A percentile compares a stretch with the other conserved stretches of the same genome.
phyloP scores from a whole-genome alignment of 2,113 vertebrate genomes.

The Corvus moneduloides region DNA sequence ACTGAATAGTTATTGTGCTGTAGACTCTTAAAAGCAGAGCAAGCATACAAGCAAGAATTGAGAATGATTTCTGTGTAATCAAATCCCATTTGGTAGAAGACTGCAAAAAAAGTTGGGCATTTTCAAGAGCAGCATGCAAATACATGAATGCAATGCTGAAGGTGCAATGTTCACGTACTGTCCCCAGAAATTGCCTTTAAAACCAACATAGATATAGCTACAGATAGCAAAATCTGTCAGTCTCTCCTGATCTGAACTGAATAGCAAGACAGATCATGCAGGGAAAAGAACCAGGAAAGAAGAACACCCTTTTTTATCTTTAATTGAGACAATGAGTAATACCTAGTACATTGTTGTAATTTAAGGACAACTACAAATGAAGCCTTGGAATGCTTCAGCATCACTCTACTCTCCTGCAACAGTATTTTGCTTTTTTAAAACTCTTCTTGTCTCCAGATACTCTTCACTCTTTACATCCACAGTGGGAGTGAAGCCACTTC shows the following conservation, averaged over 20 bases:
- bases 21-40: neutral
- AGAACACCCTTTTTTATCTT: neutral
- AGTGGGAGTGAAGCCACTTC: neutral
- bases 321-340: neutral
- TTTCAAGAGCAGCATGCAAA: neutral
- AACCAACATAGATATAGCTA: neutral
- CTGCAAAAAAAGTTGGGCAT: neutral
- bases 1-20: slow-evolving; percentile 7
- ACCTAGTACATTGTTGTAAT: neutral
- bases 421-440: neutral
- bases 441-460: neutral
- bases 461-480: neutral
- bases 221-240: neutral
- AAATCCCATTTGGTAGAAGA: slow-evolving; percentile 4
- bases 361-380: neutral
- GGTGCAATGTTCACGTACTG: rapidly evolving
- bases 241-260: neutral
- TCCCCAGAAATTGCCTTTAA: neutral
- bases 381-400: neutral
- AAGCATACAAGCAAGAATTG: neutral
- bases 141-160: neutral
- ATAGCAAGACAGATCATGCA: neutral
- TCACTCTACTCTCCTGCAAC: neutral
- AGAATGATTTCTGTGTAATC: slow-evolving; percentile 33
- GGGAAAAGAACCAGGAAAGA: neutral